phyloP scores from a whole-genome alignment of 30 jellyfish, hydroid and myxozoan species.

The Mastigias papua region DNA sequence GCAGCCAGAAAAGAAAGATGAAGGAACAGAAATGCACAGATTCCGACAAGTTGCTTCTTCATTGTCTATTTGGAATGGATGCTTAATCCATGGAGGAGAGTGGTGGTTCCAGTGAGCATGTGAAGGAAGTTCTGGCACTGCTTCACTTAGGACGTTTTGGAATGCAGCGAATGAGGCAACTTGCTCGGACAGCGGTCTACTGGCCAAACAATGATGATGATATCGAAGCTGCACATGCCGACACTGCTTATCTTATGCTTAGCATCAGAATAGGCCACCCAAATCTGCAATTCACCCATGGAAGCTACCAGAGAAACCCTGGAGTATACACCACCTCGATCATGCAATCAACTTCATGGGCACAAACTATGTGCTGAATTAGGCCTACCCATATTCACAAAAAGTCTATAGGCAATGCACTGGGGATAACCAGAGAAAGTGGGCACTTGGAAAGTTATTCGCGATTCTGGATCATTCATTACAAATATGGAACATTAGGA shows the following conservation, averaged over 20 bases:
- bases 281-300: conserved; percentile 45
- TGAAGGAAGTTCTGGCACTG: conserved; percentile 6
- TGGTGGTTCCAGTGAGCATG: conserved; percentile 27
- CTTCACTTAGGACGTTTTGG: conserved; percentile 55
- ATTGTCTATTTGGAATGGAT: conserved; percentile 19
- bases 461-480: too few species aligned
- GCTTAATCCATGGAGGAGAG: conserved; percentile 28
- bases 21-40: conserved; percentile 26
- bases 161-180: conserved; percentile 29
- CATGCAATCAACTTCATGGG: conserved; percentile 43
- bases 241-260: conserved; percentile 36
- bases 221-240: conserved; percentile 32
- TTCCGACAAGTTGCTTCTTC: conserved; percentile 18
- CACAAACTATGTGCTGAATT: conserved; percentile 50
- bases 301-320: conserved; percentile 55
- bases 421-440: too few species aligned
- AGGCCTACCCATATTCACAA: conserved; percentile 40
- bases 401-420: conserved; percentile 27
- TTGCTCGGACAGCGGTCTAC: conserved; percentile 46
- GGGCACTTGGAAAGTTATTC: too few species aligned
- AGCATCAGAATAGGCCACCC: conserved; percentile 35
- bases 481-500: too few species aligned
- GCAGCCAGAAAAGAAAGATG: conserved; percentile 6
- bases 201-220: conserved; percentile 67
- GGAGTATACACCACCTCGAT: conserved; percentile 57